Percentiles rank a stretch among this genome's conserved stretches.
These are phyloP conservation scores for Drosophila siamana DNA, from an alignment of 2,888 invertebrate species.

Conservation along the genomic window DNA sequence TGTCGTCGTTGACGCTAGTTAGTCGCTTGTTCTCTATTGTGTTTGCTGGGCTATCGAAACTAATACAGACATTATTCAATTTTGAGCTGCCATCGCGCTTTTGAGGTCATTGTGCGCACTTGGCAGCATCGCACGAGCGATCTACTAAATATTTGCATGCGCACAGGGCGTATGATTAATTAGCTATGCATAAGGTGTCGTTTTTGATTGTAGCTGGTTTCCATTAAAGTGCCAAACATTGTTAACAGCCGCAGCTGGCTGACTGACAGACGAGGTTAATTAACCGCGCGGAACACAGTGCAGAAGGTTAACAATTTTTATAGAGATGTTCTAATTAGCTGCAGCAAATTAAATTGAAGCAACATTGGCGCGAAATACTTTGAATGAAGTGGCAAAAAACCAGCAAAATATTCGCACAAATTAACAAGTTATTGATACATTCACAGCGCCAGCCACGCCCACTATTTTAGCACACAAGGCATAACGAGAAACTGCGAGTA, in stretches of 20 bases:
- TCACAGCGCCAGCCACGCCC: constrained; percentile 34
- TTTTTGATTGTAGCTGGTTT: constrained; percentile 18
- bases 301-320: constrained; percentile 1
- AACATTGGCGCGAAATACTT: too few relatives aligned
- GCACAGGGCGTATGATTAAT: constrained; percentile 60
- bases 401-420: not conserved
- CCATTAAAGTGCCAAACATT: constrained; percentile 4
- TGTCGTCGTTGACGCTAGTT: constrained; percentile 6
- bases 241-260: constrained; percentile 5
- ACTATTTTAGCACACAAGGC: constrained; percentile 27
- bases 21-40: not conserved
- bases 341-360: not conserved
- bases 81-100: constrained; percentile 35
- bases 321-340: constrained; percentile 18
- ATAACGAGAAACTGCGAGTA: constrained; percentile 5
- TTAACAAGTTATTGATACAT: constrained; percentile 19
- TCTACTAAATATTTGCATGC: constrained; percentile 60
- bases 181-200: constrained; percentile 62
- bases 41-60: constrained; percentile 3
- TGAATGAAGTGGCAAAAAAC: not conserved
- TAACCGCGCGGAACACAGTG: constrained; percentile 17
- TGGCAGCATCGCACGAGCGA: constrained; percentile 28
- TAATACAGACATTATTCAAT: constrained; percentile 69
- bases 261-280: constrained; percentile 55
- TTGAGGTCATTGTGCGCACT: constrained; percentile 65